These are phyloP conservation scores for Amphiprion ocellaris DNA, from an alignment of 2,113 vertebrate species.

Conservation along the genomic window DNA sequence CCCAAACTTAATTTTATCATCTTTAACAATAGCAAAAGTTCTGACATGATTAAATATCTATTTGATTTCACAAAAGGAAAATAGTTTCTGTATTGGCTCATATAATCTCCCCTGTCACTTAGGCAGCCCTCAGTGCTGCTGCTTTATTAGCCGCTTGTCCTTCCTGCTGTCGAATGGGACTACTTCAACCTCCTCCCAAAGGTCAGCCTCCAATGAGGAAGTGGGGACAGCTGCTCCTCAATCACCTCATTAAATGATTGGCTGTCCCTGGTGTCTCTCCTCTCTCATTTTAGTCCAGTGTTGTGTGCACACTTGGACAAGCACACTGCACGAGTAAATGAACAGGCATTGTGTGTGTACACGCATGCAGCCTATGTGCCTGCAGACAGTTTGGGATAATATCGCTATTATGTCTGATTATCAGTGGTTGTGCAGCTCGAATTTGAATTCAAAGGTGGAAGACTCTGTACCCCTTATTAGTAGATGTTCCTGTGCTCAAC, in stretches of 20 bases:
- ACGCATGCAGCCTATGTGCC: slow-evolving; percentile 32
- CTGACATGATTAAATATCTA: slow-evolving; percentile 57
- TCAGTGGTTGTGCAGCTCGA: slow-evolving; percentile 42
- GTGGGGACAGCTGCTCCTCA: slow-evolving; percentile 57
- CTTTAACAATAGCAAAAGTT: slow-evolving; percentile 49
- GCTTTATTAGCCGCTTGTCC: slow-evolving; percentile 60
- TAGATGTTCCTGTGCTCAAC: slow-evolving; percentile 21
- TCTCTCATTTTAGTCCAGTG: slow-evolving; percentile 39
- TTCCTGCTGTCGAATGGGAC: slow-evolving; percentile 48
- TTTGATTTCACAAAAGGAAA: slow-evolving; percentile 62
- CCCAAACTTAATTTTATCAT: slow-evolving; percentile 63
- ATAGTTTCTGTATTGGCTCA: slow-evolving; percentile 59
- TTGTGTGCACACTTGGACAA: slow-evolving; percentile 17
- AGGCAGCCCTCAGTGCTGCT: slow-evolving; percentile 29
- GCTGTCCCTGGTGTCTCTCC: slow-evolving; percentile 44
- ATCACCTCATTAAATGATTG: slow-evolving; percentile 73
- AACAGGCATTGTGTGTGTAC: background rate
- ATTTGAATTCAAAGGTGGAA: slow-evolving; percentile 53
- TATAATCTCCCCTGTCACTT: slow-evolving; percentile 60
- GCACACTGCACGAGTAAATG: slow-evolving; percentile 21
- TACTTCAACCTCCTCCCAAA: slow-evolving; percentile 51
- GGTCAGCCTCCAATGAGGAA: slow-evolving; percentile 69
- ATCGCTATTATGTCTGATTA: slow-evolving; percentile 53
- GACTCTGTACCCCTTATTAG: slow-evolving; percentile 28
- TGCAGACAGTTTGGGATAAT: slow-evolving; percentile 39